Conservation (phyloP, 2,797 vertebrate genomes). For the Crenuchus spilurus region DNA sequence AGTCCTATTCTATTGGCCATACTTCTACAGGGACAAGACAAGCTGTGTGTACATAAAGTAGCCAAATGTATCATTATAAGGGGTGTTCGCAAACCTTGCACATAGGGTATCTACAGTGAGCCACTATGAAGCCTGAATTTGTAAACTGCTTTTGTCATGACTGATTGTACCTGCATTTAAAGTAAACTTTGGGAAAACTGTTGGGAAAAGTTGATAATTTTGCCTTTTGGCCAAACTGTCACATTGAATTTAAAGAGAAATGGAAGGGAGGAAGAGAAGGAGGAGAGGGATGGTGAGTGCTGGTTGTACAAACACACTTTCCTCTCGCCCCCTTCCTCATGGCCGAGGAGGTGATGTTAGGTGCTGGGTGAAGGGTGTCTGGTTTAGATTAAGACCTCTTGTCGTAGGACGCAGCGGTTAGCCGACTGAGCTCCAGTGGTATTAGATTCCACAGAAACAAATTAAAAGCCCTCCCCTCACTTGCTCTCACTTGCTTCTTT, state of each 20-base stretch:
- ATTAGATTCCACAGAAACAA: slow-evolving; percentile 66
- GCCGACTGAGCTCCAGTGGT: slow-evolving; percentile 62
- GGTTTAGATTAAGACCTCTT: slow-evolving; percentile 71
- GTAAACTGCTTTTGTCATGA: too few species aligned
- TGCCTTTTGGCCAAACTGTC: background rate
- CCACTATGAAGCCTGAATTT: too few species aligned
- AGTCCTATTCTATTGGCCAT: too few species aligned
- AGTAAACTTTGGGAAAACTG: background rate
- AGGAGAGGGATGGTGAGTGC: background rate
- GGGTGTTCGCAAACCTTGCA: too few species aligned
- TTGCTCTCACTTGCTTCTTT: slow-evolving; percentile 41
- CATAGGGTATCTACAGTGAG: too few species aligned
- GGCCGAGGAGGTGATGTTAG: slow-evolving; percentile 35
- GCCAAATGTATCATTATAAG: too few species aligned
- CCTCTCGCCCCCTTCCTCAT: background rate
- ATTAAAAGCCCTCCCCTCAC: slow-evolving; percentile 48
- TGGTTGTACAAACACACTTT: slow-evolving; percentile 33
- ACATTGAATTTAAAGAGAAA: background rate
- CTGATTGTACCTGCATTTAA: too few species aligned
- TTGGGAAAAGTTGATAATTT: too few species aligned
- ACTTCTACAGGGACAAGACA: too few species aligned
- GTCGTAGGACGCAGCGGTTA: slow-evolving; percentile 29
- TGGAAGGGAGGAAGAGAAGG: background rate
- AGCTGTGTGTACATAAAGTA: too few species aligned
- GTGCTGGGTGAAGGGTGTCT: slow-evolving; percentile 34